These are phyloP conservation scores for Decapterus maruadsi DNA, from an alignment of 2,797 vertebrate species.

Conservation along the genomic window DNA sequence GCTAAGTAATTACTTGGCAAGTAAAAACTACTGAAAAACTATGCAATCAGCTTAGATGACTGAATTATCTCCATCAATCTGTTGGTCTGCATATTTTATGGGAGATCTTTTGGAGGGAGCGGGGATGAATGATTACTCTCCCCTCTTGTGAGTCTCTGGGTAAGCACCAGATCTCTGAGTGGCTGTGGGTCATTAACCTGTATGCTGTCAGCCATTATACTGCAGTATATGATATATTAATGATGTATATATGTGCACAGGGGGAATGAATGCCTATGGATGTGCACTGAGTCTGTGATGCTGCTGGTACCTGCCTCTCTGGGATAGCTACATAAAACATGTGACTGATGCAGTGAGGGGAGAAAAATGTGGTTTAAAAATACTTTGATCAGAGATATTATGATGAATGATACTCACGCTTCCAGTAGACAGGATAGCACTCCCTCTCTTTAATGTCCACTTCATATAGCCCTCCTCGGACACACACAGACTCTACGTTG, in stretches of 20 bases:
- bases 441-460: constrained; percentile 91
- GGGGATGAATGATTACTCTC: neutral
- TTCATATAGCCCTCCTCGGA: constrained; percentile 95
- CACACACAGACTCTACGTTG: constrained; percentile 90
- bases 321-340: neutral
- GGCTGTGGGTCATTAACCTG: constrained; percentile 18
- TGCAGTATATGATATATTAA: constrained; percentile 23
- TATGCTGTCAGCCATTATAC: constrained; percentile 19
- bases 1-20: constrained; percentile 20
- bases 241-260: neutral
- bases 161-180: neutral
- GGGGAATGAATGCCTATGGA: neutral
- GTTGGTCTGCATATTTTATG: neutral
- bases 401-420: constrained; percentile 88
- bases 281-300: neutral
- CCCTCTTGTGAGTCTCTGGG: neutral
- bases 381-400: neutral
- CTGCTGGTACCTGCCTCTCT: neutral
- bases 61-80: neutral
- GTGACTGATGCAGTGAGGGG: constrained; percentile 1
- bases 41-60: neutral
- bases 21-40: constrained; percentile 4
- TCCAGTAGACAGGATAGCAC: constrained; percentile 96
- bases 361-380: neutral
- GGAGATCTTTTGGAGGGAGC: neutral